phyloP scores from a whole-genome alignment of 2,888 invertebrate species.

The Cloeon dipterum region DNA sequence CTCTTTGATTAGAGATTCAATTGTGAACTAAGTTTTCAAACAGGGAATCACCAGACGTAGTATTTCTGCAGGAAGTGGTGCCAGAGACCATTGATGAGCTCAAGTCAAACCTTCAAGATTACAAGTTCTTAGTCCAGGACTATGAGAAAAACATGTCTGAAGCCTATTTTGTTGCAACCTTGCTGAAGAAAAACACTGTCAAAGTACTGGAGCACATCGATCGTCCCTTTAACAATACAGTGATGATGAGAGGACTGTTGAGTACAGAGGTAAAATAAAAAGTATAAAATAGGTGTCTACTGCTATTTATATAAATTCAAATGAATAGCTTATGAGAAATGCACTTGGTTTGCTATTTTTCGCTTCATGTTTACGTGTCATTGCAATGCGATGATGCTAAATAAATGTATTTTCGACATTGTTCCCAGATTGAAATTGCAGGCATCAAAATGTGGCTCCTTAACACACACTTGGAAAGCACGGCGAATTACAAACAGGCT shows the following conservation, averaged over 20 bases:
- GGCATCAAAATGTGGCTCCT: conserved; percentile 19
- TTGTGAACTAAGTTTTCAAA: conserved; percentile 6
- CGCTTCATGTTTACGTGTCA: too few relatives aligned
- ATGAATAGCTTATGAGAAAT: too few relatives aligned
- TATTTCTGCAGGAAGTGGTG: conserved; percentile 32
- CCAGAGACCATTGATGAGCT: conserved; percentile 19
- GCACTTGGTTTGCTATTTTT: too few relatives aligned
- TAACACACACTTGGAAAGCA: conserved; percentile 33
- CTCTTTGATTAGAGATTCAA: neutral
- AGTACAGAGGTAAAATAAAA: conserved; percentile 22
- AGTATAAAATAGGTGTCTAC: neutral
- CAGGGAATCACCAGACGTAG: conserved; percentile 27
- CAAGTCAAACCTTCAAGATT: conserved; percentile 17
- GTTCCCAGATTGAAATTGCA: conserved; percentile 16
- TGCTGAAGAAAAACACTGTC: conserved; percentile 18
- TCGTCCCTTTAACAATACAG: conserved; percentile 19
- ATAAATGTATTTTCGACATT: conserved; percentile 3
- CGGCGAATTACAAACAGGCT: conserved; percentile 19
- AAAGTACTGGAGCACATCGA: conserved; percentile 18
- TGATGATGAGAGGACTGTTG: conserved; percentile 26
- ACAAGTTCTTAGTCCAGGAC: conserved; percentile 15
- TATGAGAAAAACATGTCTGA: conserved; percentile 10
- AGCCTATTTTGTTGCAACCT: conserved; percentile 21
- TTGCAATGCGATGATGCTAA: too few relatives aligned
- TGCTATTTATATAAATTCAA: neutral